These are phyloP conservation scores for Pterois miles DNA, from an alignment of 2,797 vertebrate species.

Conservation along the genomic window DNA sequence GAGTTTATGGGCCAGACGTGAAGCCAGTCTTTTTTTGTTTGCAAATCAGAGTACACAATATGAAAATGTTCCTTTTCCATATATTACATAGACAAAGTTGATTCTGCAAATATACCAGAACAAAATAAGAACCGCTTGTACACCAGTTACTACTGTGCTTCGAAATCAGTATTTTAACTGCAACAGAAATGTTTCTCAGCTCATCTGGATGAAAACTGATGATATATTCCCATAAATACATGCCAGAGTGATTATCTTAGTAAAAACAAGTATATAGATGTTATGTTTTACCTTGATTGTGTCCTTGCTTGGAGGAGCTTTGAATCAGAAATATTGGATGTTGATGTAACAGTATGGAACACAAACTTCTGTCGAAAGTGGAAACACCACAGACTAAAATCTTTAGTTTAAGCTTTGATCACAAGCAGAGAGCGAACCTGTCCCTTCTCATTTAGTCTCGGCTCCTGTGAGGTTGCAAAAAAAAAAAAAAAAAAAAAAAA, in stretches of 20 bases:
- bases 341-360: neutral
- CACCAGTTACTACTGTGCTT: neutral
- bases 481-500: too few species aligned
- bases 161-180: neutral
- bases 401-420: conserved; percentile 25
- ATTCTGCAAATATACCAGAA: neutral
- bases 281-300: neutral
- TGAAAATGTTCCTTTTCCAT: neutral
- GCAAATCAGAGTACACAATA: neutral
- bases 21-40: neutral
- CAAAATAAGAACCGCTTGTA: neutral
- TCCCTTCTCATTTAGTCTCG: neutral
- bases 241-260: neutral
- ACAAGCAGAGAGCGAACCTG: neutral
- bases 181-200: neutral
- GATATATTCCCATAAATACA: neutral
- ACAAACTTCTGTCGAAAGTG: neutral
- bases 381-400: conserved; percentile 6
- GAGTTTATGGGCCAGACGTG: neutral
- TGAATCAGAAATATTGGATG: neutral
- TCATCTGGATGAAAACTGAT: neutral
- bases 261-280: neutral
- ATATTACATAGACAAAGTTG: neutral
- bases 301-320: neutral
- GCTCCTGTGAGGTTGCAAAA: too few species aligned